phyloP scores from a whole-genome alignment of 2,797 vertebrate genomes.

The Dermochelys coriacea region DNA sequence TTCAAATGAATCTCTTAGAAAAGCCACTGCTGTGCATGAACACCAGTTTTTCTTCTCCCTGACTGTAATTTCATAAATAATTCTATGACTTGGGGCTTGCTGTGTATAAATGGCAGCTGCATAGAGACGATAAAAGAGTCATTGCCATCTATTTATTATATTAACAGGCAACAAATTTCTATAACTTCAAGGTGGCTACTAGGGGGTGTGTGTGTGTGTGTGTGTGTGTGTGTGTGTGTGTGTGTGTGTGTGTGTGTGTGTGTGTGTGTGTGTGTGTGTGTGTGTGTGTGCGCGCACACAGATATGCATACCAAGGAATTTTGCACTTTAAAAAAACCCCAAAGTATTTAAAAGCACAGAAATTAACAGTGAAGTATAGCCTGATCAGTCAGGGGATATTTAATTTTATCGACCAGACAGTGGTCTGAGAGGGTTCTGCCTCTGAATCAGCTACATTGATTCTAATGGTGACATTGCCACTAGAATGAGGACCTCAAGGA shows the following conservation, averaged over 20 bases:
- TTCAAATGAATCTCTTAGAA: slow-evolving; percentile 4
- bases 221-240: too few relatives aligned
- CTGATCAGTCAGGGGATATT: not conserved
- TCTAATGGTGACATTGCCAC: not conserved
- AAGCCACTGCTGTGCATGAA: not conserved
- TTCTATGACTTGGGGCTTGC: not conserved
- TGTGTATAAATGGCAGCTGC: not conserved
- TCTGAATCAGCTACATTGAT: not conserved
- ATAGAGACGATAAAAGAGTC: not conserved
- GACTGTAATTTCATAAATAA: not conserved
- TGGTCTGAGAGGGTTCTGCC: not conserved
- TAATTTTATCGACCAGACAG: not conserved
- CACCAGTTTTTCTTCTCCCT: not conserved
- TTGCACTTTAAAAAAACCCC: fast-evolving
- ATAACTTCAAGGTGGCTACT: not conserved
- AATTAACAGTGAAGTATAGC: not conserved
- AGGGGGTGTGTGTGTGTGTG: not conserved
- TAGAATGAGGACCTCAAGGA: not conserved
- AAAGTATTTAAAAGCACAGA: not conserved
- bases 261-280: not conserved
- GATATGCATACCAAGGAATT: not conserved
- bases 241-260: not conserved
- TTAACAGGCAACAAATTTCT: not conserved
- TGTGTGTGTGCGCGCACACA: too few relatives aligned
- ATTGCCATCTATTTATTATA: not conserved